phyloP scores from a whole-genome alignment of 2,888 invertebrate genomes.

The Andrena bicolor region DNA sequence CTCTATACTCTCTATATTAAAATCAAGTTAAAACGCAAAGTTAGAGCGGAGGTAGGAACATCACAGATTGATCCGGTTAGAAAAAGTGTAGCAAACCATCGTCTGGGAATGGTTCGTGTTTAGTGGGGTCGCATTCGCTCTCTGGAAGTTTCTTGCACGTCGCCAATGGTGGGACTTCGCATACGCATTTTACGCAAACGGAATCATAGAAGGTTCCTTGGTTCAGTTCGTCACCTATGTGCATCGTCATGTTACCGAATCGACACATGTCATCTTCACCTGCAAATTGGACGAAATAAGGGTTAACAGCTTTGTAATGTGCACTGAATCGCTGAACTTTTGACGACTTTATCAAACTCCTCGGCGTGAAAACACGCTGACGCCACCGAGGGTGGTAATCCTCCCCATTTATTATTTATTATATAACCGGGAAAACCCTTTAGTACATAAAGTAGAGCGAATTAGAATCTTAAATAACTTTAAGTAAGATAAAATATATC shows the following conservation, averaged over 20 bases:
- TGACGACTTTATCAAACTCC: background rate
- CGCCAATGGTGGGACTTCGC: constrained; percentile 77
- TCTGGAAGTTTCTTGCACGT: constrained; percentile 75
- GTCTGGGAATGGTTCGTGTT: constrained; percentile 23
- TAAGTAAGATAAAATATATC: no score
- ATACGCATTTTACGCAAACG: constrained; percentile 75
- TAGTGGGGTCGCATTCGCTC: constrained; percentile 68
- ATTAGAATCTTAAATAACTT: no score
- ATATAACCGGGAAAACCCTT: no score
- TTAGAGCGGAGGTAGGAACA: no score
- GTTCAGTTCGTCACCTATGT: constrained; percentile 73
- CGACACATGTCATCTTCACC: constrained; percentile 59
- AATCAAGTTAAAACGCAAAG: no score
- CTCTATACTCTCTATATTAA: no score
- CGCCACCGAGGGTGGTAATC: background rate
- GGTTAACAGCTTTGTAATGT: no score
- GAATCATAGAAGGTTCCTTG: constrained; percentile 68
- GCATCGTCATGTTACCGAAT: constrained; percentile 75
- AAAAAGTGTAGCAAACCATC: background rate
- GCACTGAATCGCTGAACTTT: background rate
- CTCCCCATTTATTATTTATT: no score
- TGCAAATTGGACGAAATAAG: constrained; percentile 18
- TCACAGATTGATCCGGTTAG: background rate
- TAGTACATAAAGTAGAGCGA: no score
- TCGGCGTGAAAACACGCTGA: no score